These are phyloP conservation scores for Altica lythri DNA, from an alignment of 2,888 invertebrate species.

Conservation along the genomic window DNA sequence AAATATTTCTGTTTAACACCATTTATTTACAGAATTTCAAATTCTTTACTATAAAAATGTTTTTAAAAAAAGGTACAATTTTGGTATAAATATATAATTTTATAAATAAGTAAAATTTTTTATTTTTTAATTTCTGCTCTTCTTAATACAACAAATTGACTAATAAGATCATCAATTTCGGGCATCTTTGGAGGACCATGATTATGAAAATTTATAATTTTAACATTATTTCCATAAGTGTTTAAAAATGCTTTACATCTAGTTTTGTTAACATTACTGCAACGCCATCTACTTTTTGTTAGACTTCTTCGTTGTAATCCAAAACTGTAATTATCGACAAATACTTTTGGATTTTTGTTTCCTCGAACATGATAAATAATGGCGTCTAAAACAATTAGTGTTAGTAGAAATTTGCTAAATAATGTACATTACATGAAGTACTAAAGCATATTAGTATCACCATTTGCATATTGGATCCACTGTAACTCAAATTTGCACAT, in stretches of 20 bases:
- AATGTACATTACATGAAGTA: background rate
- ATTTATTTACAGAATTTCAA: too few species aligned
- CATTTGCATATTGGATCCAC: too few species aligned
- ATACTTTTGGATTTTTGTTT: slow-evolving; percentile 38
- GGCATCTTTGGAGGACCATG: slow-evolving; percentile 30
- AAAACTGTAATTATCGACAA: slow-evolving; percentile 36
- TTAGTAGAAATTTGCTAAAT: slow-evolving; percentile 3
- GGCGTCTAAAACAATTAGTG: slow-evolving; percentile 29
- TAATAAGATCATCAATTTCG: slow-evolving; percentile 15
- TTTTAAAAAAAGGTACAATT: too few species aligned
- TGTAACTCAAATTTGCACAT: too few species aligned
- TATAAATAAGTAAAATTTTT: too few species aligned
- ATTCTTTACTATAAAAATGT: too few species aligned
- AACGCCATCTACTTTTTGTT: slow-evolving; percentile 42
- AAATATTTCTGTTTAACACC: too few species aligned
- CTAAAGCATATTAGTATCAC: background rate
- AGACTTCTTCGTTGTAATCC: slow-evolving; percentile 31
- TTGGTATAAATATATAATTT: too few species aligned
- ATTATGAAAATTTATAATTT: slow-evolving; percentile 39
- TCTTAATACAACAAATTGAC: slow-evolving; percentile 12
- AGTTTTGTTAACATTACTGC: slow-evolving; percentile 40
- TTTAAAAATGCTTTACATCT: slow-evolving; percentile 38
- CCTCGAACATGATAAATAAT: slow-evolving; percentile 36
- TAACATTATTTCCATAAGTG: slow-evolving; percentile 38
- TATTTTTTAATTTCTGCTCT: background rate